Percentiles rank a stretch among this genome's conserved stretches.
phyloP scores from a whole-genome alignment of 1,140 invertebrate genomes.

The Nymphalis io region DNA sequence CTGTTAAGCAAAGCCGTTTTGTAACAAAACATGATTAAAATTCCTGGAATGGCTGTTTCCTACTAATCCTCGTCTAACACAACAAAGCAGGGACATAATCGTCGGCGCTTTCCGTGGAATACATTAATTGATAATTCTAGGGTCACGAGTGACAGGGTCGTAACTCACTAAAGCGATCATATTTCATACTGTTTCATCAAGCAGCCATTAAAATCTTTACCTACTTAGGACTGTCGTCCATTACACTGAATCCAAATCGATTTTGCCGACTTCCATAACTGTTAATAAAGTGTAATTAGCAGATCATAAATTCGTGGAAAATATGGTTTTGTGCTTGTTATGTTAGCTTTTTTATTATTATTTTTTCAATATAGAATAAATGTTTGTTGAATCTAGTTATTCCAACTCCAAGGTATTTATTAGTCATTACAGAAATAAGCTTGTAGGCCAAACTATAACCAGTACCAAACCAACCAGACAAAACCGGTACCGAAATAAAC shows the following conservation, averaged over 20 bases:
- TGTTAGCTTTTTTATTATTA: too few species aligned
- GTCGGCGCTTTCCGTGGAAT: slow-evolving; percentile 15
- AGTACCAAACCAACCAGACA: too few species aligned
- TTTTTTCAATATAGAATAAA: too few species aligned
- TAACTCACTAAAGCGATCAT: slow-evolving; percentile 8
- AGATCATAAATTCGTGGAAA: too few species aligned
- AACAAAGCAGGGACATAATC: slow-evolving; percentile 17
- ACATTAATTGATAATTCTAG: slow-evolving; percentile 21
- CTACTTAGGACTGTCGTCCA: neutral
- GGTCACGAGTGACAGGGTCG: slow-evolving; percentile 14
- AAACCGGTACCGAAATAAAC: too few species aligned
- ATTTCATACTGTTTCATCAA: slow-evolving; percentile 13
- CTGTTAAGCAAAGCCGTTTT: neutral
- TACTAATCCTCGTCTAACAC: slow-evolving; percentile 14
- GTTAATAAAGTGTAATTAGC: too few species aligned
- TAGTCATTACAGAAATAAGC: too few species aligned
- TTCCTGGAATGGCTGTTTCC: slow-evolving; percentile 11
- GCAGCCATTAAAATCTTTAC: slow-evolving; percentile 2
- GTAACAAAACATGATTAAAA: slow-evolving; percentile 18
- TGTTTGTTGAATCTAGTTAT: too few species aligned
- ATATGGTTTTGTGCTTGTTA: too few species aligned
- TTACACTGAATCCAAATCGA: neutral
- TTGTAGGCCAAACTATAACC: too few species aligned
- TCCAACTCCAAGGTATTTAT: too few species aligned
- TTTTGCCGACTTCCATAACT: neutral